Conservation (phyloP, 1,140 invertebrate species). For the Aethina tumida region DNA sequence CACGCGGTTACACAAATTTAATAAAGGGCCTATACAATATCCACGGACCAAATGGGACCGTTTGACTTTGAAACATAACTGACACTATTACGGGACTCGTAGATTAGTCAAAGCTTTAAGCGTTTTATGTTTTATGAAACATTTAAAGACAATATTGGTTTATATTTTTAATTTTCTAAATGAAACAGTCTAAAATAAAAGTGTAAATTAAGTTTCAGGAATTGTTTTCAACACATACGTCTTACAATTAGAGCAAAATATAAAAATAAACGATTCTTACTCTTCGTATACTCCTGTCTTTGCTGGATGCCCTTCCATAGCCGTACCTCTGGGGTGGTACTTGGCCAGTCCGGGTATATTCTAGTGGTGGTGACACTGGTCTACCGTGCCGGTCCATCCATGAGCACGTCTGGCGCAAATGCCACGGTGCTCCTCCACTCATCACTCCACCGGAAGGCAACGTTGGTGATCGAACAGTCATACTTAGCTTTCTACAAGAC, state of each 20-base stretch:
- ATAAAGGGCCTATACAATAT: too few species aligned
- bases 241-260: too few species aligned
- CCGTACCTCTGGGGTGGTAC: constrained; percentile 37
- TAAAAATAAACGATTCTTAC: constrained; percentile 29
- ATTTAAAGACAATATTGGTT: too few species aligned
- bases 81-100: too few species aligned
- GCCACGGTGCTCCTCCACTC: constrained; percentile 43
- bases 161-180: too few species aligned
- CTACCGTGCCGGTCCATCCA: constrained; percentile 87
- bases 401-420: constrained; percentile 70
- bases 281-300: constrained; percentile 47
- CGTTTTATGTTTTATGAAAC: too few species aligned
- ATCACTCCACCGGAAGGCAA: constrained; percentile 37
- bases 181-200: not conserved
- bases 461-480: constrained; percentile 69
- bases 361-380: constrained; percentile 73
- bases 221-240: too few species aligned
- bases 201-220: not conserved
- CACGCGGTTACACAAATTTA: too few species aligned
- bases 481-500: constrained; percentile 72
- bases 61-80: too few species aligned
- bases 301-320: constrained; percentile 41
- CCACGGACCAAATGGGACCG: too few species aligned
- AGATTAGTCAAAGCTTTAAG: too few species aligned
- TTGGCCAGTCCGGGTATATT: constrained; percentile 40